Conservation (phyloP, 2,113 vertebrate species). For the Rhea americana region DNA sequence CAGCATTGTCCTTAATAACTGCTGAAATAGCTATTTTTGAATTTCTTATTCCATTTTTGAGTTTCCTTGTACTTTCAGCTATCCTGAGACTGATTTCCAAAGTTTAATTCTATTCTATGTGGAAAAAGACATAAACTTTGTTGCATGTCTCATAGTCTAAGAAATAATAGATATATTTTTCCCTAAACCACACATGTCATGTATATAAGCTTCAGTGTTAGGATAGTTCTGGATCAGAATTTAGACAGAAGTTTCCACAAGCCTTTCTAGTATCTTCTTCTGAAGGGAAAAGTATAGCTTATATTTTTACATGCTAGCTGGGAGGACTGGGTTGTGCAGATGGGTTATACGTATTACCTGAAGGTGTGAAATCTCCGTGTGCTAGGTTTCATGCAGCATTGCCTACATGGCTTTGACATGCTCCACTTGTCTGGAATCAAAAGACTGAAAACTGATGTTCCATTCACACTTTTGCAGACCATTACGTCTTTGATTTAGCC, state of each 20-base stretch:
- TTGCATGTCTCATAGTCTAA: background rate
- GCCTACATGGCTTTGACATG: background rate
- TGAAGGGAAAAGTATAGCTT: background rate
- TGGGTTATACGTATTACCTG: background rate
- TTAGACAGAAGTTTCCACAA: background rate
- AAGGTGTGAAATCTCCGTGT: background rate
- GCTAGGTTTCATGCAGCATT: background rate
- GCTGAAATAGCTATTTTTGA: background rate
- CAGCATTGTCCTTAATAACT: background rate
- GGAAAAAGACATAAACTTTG: background rate
- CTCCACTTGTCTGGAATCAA: background rate
- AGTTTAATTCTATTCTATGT: background rate
- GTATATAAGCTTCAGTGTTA: background rate
- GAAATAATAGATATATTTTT: background rate
- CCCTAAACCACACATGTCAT: fast-evolving
- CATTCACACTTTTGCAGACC: background rate
- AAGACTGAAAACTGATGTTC: background rate
- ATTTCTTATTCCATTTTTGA: background rate
- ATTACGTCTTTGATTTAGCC: background rate
- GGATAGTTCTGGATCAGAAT: background rate
- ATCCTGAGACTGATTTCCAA: background rate
- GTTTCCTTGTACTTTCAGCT: background rate
- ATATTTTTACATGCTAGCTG: background rate
- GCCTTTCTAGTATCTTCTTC: background rate
- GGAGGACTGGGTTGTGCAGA: background rate